These are phyloP conservation scores for Phaonia tiefii DNA, from an alignment of 2,888 invertebrate species.

Conservation along the genomic window DNA sequence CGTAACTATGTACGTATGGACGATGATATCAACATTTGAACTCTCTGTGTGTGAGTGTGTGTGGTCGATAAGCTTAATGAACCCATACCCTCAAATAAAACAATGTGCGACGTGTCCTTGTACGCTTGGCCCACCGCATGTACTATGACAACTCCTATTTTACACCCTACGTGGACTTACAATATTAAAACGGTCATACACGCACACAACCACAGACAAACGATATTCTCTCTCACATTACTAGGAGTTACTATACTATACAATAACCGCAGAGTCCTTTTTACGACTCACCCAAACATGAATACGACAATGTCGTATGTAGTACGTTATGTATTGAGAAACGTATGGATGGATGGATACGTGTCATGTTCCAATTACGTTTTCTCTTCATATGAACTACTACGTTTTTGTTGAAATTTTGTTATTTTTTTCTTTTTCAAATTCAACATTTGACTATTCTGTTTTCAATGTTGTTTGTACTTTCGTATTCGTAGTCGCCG, in stretches of 20 bases:
- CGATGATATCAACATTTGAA: background rate
- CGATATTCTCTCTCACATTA: too few species aligned
- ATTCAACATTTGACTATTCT: slow-evolving; percentile 10
- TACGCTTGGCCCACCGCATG: background rate
- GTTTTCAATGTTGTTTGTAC: background rate
- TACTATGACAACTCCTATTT: background rate
- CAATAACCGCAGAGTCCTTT: slow-evolving; percentile 3
- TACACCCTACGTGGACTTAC: background rate
- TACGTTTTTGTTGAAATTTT: background rate
- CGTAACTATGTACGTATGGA: background rate
- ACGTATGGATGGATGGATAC: slow-evolving; percentile 11
- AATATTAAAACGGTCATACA: background rate
- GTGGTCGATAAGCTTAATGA: slow-evolving; percentile 23
- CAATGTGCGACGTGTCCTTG: too few species aligned
- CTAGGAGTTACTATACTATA: background rate
- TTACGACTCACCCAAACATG: background rate
- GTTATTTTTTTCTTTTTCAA: background rate
- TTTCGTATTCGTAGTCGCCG: too few species aligned
- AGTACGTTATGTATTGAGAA: slow-evolving; percentile 4
- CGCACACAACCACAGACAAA: too few species aligned
- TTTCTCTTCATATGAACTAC: slow-evolving; percentile 10
- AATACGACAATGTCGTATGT: too few species aligned
- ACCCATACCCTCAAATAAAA: background rate
- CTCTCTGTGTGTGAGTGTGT: background rate
- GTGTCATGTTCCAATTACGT: slow-evolving; percentile 38